Evolutionary conservation across 2,888 invertebrate species (phyloP), one percentile per base, ranked within the genome.

Genomic region (Odontomyia ornata): DNA sequence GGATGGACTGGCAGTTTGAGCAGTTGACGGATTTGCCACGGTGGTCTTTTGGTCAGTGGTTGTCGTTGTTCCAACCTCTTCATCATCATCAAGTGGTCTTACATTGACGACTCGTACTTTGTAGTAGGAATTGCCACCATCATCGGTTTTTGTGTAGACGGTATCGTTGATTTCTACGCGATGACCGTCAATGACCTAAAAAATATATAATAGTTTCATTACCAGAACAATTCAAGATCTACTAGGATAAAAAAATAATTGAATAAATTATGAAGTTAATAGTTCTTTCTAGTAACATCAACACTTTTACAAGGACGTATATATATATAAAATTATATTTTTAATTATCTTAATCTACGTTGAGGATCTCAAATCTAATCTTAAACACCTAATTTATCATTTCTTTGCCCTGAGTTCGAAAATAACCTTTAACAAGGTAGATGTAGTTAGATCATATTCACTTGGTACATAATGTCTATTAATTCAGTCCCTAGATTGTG

Each of bases 141-240:
- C 84, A 79, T 87, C 86, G n/a, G 86, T 85, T 67, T 84, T 83
- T 15, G 81, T 80, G 81, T 87, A 89, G n/a, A 87, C 86, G 5
- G 89, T 90, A 81, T 89, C 89, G 81, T 90, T 90, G 77, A 89
- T 86, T 80, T 89, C 89, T 78, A 90, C 87, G 73, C 88, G 86
- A 81, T 89, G 89, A 36, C 89, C 89, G 81, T 89, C 85, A 81
- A 89, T 87, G 76, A 89, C 81, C 89, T 90, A 80, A 7, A 83
- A 65, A 75, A 36, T 60, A 62, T 13, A 15, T 27, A 67, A 57
- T 4, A 60, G 60, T 9, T 36, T 36, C 36, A n/a, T n/a, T n/a
- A n/a, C n/a, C n/a, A n/a, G n/a, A n/a, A n/a, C n/a, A n/a, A n/a
- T n/a, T n/a, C n/a, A n/a, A 15, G 11, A 11, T 1, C 23, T 60